These are phyloP conservation scores for Ciconia stormi DNA, from an alignment of 2,113 vertebrate genomes.

Conservation along the genomic window DNA sequence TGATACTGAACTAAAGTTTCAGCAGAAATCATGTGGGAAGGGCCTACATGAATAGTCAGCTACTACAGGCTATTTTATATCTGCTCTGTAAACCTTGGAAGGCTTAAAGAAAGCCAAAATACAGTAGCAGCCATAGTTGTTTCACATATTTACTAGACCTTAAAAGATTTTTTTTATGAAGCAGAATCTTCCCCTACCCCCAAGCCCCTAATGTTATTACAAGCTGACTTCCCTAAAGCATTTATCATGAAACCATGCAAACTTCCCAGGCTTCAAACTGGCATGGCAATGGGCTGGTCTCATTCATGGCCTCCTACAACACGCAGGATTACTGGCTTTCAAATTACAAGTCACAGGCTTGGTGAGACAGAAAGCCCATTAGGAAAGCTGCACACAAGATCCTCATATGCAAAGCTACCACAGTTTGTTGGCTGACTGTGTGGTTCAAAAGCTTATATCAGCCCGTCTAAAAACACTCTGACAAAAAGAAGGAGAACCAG, in stretches of 20 bases:
- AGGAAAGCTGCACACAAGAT: neutral
- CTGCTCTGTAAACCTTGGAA: neutral
- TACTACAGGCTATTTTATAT: neutral
- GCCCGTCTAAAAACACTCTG: neutral
- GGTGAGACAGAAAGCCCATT: constrained; percentile 26
- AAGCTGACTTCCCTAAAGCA: neutral
- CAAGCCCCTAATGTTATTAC: neutral
- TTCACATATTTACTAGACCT: neutral
- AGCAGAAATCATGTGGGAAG: neutral
- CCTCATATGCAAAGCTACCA: constrained; percentile 8
- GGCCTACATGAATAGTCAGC: neutral
- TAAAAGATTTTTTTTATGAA: neutral
- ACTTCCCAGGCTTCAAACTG: constrained; percentile 6
- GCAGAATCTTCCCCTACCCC: neutral
- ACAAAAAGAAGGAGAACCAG: constrained; percentile 49
- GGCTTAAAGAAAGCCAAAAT: neutral
- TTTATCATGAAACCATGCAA: neutral
- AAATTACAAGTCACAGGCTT: constrained; percentile 35
- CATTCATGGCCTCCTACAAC: neutral
- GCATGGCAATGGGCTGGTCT: neutral
- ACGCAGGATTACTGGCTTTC: neutral
- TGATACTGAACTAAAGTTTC: neutral
- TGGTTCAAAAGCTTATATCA: constrained; percentile 56
- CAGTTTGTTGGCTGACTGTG: neutral
- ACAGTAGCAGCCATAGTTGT: neutral